phyloP scores from a whole-genome alignment of 2,888 invertebrate genomes.

The Tiliacea citrago region DNA sequence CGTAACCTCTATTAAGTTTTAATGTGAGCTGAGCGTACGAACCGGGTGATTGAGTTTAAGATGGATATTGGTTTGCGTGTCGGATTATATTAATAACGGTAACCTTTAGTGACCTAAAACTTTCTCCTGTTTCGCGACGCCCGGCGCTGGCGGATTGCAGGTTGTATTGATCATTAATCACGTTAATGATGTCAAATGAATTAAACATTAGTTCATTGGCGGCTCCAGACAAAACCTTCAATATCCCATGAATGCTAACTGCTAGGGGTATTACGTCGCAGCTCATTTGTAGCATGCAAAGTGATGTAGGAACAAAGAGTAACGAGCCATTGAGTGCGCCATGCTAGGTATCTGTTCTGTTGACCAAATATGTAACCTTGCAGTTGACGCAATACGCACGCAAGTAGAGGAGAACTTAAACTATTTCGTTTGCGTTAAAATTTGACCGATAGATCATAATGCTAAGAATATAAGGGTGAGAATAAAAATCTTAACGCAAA shows the following conservation, averaged over 20 bases:
- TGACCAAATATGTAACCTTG: constrained; percentile 32
- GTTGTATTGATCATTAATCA: constrained; percentile 72
- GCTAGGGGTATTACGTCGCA: constrained; percentile 39
- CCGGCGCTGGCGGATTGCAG: constrained; percentile 51
- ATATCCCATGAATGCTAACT: constrained; percentile 57
- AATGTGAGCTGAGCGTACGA: constrained; percentile 50
- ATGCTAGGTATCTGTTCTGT: constrained; percentile 26
- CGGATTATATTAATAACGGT: constrained; percentile 75
- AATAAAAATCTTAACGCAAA: no score
- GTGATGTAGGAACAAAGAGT: constrained; percentile 43
- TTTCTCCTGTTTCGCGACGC: constrained; percentile 75
- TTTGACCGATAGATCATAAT: no score
- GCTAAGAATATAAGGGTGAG: no score
- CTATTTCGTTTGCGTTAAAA: no score
- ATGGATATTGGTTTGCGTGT: constrained; percentile 74
- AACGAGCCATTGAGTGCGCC: constrained; percentile 32
- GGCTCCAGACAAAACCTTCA: constrained; percentile 62
- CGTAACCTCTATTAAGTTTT: constrained; percentile 56
- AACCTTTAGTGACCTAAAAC: constrained; percentile 72
- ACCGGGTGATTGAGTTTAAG: constrained; percentile 57
- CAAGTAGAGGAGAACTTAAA: background rate
- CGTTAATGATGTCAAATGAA: constrained; percentile 73
- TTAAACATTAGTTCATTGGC: constrained; percentile 65
- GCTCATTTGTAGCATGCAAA: constrained; percentile 47
- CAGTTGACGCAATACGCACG: constrained; percentile 13